A percentile compares a stretch with the other conserved stretches of the same genome.
These are phyloP conservation scores for Channa argus DNA, from an alignment of 2,113 vertebrate genomes.

Conservation along the genomic window DNA sequence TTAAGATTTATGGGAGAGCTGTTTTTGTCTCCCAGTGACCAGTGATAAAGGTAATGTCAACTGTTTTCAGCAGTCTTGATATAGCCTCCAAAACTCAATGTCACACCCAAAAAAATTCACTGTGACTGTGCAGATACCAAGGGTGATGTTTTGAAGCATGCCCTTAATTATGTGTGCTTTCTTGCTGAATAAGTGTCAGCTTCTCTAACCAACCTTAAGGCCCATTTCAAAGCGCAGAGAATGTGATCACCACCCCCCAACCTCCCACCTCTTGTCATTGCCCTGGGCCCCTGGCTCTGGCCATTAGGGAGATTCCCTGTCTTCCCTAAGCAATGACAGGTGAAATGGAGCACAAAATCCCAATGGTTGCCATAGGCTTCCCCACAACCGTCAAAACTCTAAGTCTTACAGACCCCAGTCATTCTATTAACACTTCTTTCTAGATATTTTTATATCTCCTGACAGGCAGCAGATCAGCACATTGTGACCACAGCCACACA, in stretches of 20 bases:
- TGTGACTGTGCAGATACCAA: constrained; percentile 15
- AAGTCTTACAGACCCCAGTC: constrained; percentile 52
- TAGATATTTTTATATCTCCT: background rate
- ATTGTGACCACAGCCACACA: background rate
- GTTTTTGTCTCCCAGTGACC: background rate
- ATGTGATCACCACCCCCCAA: constrained; percentile 52
- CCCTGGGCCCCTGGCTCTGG: constrained; percentile 60
- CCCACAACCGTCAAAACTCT: constrained; percentile 27
- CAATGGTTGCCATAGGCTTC: constrained; percentile 44
- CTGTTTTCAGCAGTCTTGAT: background rate
- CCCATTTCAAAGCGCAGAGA: constrained; percentile 65
- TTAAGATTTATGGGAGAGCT: background rate
- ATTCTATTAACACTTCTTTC: constrained; percentile 24
- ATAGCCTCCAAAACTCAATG: constrained; percentile 9
- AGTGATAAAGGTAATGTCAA: background rate
- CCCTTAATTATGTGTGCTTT: constrained; percentile 65
- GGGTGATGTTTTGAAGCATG: constrained; percentile 44
- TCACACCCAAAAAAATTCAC: constrained; percentile 22
- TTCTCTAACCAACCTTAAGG: constrained; percentile 67
- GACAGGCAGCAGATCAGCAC: constrained; percentile 34
- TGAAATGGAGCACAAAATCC: constrained; percentile 81
- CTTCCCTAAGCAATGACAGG: constrained; percentile 74
- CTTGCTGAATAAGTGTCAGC: constrained; percentile 62
- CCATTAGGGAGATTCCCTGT: constrained; percentile 76
- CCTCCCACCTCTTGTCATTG: constrained; percentile 35